A percentile compares a stretch with the other conserved stretches of the same genome.
These are phyloP conservation scores for Lithobates sylvaticus DNA, from an alignment of 2,797 vertebrate species.

Conservation along the genomic window DNA sequence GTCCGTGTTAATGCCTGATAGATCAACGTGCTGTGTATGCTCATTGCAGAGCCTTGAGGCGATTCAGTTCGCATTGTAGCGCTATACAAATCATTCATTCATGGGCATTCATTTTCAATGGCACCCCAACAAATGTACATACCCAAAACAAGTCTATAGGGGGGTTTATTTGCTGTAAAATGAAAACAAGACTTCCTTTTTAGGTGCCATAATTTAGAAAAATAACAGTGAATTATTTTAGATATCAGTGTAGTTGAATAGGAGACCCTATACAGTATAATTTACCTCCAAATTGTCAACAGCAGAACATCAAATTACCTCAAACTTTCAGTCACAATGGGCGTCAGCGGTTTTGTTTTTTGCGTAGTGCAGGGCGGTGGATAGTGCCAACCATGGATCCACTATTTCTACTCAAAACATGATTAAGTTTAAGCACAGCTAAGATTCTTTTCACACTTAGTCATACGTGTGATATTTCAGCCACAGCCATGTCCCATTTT, in stretches of 20 bases:
- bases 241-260: no score
- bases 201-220: not conserved
- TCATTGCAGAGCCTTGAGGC: no score
- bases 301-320: no score
- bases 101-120: no score
- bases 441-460: constrained; percentile 36
- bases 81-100: no score
- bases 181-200: not conserved
- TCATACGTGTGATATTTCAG: constrained; percentile 7
- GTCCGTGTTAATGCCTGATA: no score
- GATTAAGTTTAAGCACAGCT: constrained; percentile 8
- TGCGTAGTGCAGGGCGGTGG: not conserved
- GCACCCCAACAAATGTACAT: no score
- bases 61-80: no score
- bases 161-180: not conserved
- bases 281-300: no score
- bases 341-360: not conserved
- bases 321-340: not conserved
- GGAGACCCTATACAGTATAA: no score
- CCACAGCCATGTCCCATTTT: not conserved
- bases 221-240: not conserved
- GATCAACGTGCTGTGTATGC: no score
- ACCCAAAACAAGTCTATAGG: no score
- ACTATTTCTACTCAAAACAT: not conserved
- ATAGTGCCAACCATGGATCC: constrained; percentile 8